These are phyloP conservation scores for Drosophila nr. perissopoda DNA, from an alignment of 2,888 invertebrate genomes.

Conservation along the genomic window DNA sequence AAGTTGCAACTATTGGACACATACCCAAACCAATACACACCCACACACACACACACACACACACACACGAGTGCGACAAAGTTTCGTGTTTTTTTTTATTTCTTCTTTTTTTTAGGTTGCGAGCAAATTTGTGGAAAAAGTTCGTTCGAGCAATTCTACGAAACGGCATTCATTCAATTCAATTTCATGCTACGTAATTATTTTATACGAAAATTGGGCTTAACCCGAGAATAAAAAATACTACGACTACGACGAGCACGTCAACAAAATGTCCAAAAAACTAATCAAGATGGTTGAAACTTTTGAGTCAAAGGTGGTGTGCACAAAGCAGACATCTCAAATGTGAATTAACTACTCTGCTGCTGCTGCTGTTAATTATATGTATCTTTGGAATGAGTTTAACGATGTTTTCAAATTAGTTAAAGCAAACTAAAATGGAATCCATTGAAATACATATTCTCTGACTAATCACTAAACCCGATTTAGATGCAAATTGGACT, in stretches of 20 bases:
- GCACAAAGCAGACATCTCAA: not conserved
- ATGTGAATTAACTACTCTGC: not conserved
- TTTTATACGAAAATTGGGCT: slow-evolving; percentile 54
- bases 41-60: slow-evolving; percentile 1
- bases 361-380: not conserved
- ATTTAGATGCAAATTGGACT: not conserved
- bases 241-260: slow-evolving; percentile 16
- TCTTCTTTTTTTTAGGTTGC: not conserved
- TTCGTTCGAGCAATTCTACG: slow-evolving; percentile 54
- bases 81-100: slow-evolving; percentile 11
- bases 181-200: slow-evolving; percentile 72
- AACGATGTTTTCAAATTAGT: not conserved
- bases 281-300: slow-evolving; percentile 52
- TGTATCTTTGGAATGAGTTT: not conserved
- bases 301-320: slow-evolving; percentile 3
- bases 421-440: not conserved
- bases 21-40: slow-evolving; percentile 22
- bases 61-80: slow-evolving; percentile 26
- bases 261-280: slow-evolving; percentile 38
- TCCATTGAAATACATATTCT: not conserved
- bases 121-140: slow-evolving; percentile 38
- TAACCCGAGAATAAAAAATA: not conserved
- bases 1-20: slow-evolving; percentile 40
- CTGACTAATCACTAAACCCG: not conserved
- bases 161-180: slow-evolving; percentile 68